Evolutionary conservation across 2,113 vertebrate species (phyloP), one percentile per base, ranked within the genome.

Genomic region (Amphilophus citrinellus): DNA sequence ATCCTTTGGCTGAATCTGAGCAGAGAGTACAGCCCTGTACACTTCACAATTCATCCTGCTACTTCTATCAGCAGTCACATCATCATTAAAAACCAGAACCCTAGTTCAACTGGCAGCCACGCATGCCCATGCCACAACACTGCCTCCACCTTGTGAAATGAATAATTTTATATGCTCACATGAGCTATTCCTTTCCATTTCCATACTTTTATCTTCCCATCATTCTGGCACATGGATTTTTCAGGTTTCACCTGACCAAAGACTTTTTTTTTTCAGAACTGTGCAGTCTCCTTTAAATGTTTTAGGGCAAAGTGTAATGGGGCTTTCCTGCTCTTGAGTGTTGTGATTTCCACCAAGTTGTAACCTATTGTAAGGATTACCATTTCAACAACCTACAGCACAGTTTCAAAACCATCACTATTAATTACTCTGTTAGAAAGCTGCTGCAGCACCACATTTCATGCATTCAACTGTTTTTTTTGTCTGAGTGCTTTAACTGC

Each of bases 361-460:
- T 44, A 71, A 10, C 65, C 15, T 24, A 17, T 18, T 50, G 47
- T 2, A 18, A 50, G 14, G 47, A 50, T 50, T 18, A 53, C 17
- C 6, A 53, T 53, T 18, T 53, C 50, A 18, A 18, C 15, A 53
- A 18, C 15, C 47, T 17, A 17, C 47, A 17, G 47, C 47, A 56
- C 71, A 8, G 35, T 57, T 88, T 85, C 47, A 66, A 65, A 86
- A 88, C 61, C 62, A 86, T 89, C 56, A 53, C 73, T 59, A 88
- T 89, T 88, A 85, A 88, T 87, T 65, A 86, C 65, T 77, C 63
- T 59, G 58, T 18, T 53, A 35, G 62, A 68, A 86, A 90, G 76
- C 73, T 77, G 14, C 75, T n/a, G 10, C 22, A 50, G 14, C 60
- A 84, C 27, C 30, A 37, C 17, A 35, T 73, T 53, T 47, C 66